Evolutionary conservation across 2,888 invertebrate genomes (phyloP), one percentile per base, ranked within the genome.

Genomic region (Prosapia bicincta): DNA sequence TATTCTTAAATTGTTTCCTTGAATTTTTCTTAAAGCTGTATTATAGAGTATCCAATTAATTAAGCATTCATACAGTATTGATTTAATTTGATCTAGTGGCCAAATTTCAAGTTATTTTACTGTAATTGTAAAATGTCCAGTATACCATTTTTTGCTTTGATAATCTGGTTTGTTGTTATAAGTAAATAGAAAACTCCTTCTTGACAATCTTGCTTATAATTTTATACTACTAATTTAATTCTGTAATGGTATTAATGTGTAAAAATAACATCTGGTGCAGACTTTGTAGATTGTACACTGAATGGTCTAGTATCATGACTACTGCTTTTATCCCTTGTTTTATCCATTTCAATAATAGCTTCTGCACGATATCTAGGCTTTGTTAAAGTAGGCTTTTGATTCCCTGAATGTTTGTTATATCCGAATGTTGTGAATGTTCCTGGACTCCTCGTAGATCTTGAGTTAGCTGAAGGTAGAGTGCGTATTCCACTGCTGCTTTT

Each of bases 181-280:
- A n/a, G n/a, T n/a, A n/a, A n/a, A n/a, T n/a, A n/a, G n/a, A n/a
- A n/a, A n/a, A n/a, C n/a, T n/a, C n/a, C n/a, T n/a, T n/a, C n/a
- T n/a, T n/a, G n/a, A n/a, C n/a, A n/a, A n/a, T n/a, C n/a, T n/a
- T n/a, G n/a, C n/a, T n/a, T n/a, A n/a, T n/a, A n/a, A n/a, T n/a
- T n/a, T n/a, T n/a, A n/a, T n/a, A n/a, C n/a, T n/a, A n/a, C n/a
- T n/a, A n/a, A n/a, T n/a, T n/a, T n/a, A n/a, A n/a, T n/a, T n/a
- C 30, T 30, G 30, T 30, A 30, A 6, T 30, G 30, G 6, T 30
- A 30, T 30, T 91, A 92, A 90, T 92, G 92, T 78, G 91, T 92
- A 82, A 95, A 95, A 83, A 96, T 94, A 82, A 96, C 95, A 85
- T 96, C 96, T 70, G 95, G 95, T 0, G 95, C 95, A 75, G 95